A percentile compares a stretch with the other conserved stretches of the same genome.
These are phyloP conservation scores for Amphiduros pacificus DNA, from an alignment of 2,888 invertebrate species.

Conservation along the genomic window DNA sequence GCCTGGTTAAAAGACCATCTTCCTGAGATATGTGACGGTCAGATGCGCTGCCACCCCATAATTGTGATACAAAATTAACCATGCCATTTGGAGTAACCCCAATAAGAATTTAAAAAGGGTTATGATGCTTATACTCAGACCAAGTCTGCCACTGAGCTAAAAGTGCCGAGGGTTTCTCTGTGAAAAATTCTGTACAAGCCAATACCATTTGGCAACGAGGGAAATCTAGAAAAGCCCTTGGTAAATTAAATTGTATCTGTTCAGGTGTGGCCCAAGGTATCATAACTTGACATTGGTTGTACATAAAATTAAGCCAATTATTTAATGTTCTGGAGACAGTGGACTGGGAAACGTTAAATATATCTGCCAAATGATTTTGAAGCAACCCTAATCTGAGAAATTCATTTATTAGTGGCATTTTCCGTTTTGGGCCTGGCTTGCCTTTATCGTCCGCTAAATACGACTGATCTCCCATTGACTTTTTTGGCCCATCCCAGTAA, in stretches of 20 bases:
- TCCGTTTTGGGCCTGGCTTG: background rate
- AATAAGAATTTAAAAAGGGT: slow-evolving; percentile 1
- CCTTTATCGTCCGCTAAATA: background rate
- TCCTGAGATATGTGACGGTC: background rate
- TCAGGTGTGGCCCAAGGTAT: background rate
- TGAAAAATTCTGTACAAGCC: background rate
- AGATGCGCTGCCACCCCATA: background rate
- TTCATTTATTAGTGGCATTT: background rate
- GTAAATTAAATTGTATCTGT: background rate
- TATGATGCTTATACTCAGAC: slow-evolving; percentile 10
- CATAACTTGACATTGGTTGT: background rate
- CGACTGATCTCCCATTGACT: background rate
- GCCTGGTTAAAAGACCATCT: background rate
- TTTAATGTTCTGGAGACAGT: background rate
- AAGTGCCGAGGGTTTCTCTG: slow-evolving; percentile 1
- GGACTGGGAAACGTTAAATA: background rate
- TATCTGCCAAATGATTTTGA: background rate
- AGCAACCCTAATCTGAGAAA: slow-evolving; percentile 2
- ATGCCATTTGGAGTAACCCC: background rate
- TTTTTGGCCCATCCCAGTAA: background rate
- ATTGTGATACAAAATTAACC: background rate
- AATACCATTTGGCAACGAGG: background rate
- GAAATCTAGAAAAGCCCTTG: background rate
- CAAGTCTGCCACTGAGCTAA: slow-evolving; percentile 3
- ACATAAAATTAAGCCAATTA: background rate